Percentiles rank a stretch among this genome's conserved stretches.
phyloP scores from a whole-genome alignment of 2,113 vertebrate genomes.

The Seriola aureovittata region DNA sequence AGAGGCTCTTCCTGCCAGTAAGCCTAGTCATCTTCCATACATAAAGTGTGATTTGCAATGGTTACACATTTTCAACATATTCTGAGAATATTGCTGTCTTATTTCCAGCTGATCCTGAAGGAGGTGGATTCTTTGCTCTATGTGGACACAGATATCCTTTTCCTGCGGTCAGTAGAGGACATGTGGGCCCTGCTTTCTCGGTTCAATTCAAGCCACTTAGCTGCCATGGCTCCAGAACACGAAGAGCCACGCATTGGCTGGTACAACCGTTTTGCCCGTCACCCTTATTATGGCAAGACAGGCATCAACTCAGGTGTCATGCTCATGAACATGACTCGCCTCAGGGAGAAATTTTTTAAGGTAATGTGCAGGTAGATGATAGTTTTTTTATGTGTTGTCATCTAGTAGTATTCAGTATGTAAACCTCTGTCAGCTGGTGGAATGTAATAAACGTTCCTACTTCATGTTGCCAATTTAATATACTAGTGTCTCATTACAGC shows the following conservation, averaged over 20 bases:
- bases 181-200: constrained; percentile 92
- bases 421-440: neutral
- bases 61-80: neutral
- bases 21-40: constrained; percentile 65
- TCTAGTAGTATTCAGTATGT: neutral
- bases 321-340: constrained; percentile 98
- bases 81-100: neutral
- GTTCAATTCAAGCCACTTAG: constrained; percentile 93
- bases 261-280: constrained; percentile 97
- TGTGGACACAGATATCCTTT: constrained; percentile 96
- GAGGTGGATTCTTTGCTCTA: constrained; percentile 95
- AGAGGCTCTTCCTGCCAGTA: constrained; percentile 97
- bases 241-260: constrained; percentile 96
- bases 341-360: constrained; percentile 93
- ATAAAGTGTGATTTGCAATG: neutral
- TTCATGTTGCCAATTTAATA: neutral
- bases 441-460: neutral
- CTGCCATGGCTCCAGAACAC: constrained; percentile 96
- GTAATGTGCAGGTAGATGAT: constrained; percentile 63
- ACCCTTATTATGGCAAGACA: constrained; percentile 94
- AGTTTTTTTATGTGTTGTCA: neutral
- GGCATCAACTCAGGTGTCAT: constrained; percentile 98
- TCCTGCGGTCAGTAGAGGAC: constrained; percentile 94
- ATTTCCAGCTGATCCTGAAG: constrained; percentile 90
- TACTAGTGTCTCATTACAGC: neutral